Evolutionary conservation across 2,113 vertebrate species (phyloP).

Genomic region (Carassius auratus): DNA sequence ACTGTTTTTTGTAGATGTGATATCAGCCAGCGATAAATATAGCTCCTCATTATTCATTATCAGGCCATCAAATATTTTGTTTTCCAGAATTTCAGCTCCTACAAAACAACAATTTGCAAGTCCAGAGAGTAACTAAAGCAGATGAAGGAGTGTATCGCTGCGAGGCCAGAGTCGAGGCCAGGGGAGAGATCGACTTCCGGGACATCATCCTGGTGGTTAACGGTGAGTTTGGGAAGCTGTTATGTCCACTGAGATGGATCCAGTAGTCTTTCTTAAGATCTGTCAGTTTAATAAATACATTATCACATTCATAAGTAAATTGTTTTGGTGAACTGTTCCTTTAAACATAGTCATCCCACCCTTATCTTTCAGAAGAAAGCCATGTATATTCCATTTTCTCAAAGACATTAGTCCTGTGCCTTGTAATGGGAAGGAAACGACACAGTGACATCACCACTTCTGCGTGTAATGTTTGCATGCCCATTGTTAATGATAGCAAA

Average conservation of each 20-base stretch:
- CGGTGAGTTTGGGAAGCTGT: slow-evolving; percentile 78
- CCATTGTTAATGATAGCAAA: slow-evolving; percentile 50
- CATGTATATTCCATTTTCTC: not conserved
- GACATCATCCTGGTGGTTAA: slow-evolving; percentile 95
- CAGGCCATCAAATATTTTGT: not conserved
- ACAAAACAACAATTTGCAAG: slow-evolving; percentile 93
- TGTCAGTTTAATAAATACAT: not conserved
- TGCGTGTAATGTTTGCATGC: slow-evolving; percentile 13
- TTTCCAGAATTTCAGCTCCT: slow-evolving; percentile 86
- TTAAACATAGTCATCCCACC: not conserved
- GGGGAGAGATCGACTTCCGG: slow-evolving; percentile 96
- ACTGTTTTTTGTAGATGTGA: not conserved
- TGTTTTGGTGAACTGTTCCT: not conserved
- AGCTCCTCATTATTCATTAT: not conserved
- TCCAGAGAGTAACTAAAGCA: slow-evolving; percentile 91
- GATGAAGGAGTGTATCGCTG: slow-evolving; percentile 97
- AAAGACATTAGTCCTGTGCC: slow-evolving; percentile 12
- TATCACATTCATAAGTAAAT: not conserved
- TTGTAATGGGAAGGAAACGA: slow-evolving; percentile 18
- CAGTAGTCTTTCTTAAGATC: not conserved
- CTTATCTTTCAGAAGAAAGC: not conserved
- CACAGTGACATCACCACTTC: slow-evolving; percentile 40
- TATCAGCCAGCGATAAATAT: slow-evolving; percentile 27
- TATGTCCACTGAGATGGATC: not conserved
- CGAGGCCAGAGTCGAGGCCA: slow-evolving; percentile 94